Base-by-base conservation (phyloP, 2,113 vertebrate genomes). In the Mormyrus iriodes region DNA sequence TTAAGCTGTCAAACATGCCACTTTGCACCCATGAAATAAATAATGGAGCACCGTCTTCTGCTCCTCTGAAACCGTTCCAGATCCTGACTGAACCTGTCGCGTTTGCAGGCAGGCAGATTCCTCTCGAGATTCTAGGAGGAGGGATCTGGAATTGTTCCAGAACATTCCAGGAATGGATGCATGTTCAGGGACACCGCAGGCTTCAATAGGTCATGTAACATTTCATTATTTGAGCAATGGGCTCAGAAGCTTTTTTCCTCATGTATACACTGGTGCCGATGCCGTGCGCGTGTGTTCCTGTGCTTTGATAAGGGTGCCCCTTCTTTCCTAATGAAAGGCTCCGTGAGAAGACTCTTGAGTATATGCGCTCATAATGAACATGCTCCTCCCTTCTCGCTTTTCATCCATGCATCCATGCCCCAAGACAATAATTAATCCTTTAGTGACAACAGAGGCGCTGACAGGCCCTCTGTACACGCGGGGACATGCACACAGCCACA, bases 1-100 rank as follows among this genome's bases (percentile, higher is more conserved):
- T 92, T 88, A 86, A 92, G 90, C 86, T 90, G 69, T 91, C 89
- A 92, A 88, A 88, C 44, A 46, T 89, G 90, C 48, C 90, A 89
- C 90, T 83, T 82, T 39, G 65, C 87, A 53, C 82, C 88, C 88
- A 24, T 85, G 52, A 85, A 55, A 92, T 91, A 84, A 92, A 91
- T 92, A 90, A 90, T 88, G 88, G 17, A 87, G 49, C 31, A 87
- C 24, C 8, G 19, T 84, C 87, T 89, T 79, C 88, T 89, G 76
- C 49, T 90, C 85, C 21, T 24, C 49, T 87, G 88, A 88, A 88
- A 51, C 69, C 51, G 49, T 84, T 88, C 89, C 89, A 90, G 89
- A 53, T 39, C 52, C 52, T 83, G 49, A 88, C 73, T 82, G 85
- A 79, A 83, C 86, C 69, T 88, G 86, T 55, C 86, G 49, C 44